Conservation (phyloP, 2,888 invertebrate species). For the Chalcosyrphus nemorum region DNA sequence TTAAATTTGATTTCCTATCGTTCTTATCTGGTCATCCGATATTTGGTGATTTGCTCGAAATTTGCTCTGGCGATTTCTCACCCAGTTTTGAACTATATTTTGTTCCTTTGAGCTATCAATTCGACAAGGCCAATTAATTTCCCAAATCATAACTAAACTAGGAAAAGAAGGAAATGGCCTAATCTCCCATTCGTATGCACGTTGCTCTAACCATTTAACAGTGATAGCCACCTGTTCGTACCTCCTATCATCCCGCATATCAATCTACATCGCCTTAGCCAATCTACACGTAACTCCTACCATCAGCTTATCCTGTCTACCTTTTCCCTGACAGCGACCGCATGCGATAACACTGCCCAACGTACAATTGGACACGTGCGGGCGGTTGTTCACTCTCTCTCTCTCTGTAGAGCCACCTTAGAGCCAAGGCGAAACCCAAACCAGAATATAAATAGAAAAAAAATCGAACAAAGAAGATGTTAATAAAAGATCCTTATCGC, state of each 20-base stretch:
- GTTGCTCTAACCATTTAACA: constrained; percentile 5
- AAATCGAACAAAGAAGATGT: constrained; percentile 63
- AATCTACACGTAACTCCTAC: constrained; percentile 18
- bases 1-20: too few species aligned
- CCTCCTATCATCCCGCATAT: constrained; percentile 61
- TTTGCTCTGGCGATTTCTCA: too few species aligned
- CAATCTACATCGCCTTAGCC: constrained; percentile 13
- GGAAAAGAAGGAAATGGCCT: not conserved
- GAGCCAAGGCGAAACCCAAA: constrained; percentile 16
- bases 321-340: not conserved
- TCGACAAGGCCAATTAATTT: constrained; percentile 9
- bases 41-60: too few species aligned
- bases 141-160: not conserved
- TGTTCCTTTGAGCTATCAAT: too few species aligned
- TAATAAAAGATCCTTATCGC: constrained; percentile 65
- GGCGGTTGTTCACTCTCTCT: too few species aligned
- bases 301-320: not conserved
- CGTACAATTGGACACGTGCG: constrained; percentile 52
- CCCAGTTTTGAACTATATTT: too few species aligned
- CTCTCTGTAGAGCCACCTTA: constrained; percentile 25
- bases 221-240: constrained; percentile 58
- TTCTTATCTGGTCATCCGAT: too few species aligned
- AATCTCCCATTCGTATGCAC: not conserved
- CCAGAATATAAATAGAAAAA: constrained; percentile 27
- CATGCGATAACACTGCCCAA: not conserved